A percentile compares a stretch with the other conserved stretches of the same genome.
Conservation (phyloP, 2,113 vertebrate species). For the Vidua chalybeata region DNA sequence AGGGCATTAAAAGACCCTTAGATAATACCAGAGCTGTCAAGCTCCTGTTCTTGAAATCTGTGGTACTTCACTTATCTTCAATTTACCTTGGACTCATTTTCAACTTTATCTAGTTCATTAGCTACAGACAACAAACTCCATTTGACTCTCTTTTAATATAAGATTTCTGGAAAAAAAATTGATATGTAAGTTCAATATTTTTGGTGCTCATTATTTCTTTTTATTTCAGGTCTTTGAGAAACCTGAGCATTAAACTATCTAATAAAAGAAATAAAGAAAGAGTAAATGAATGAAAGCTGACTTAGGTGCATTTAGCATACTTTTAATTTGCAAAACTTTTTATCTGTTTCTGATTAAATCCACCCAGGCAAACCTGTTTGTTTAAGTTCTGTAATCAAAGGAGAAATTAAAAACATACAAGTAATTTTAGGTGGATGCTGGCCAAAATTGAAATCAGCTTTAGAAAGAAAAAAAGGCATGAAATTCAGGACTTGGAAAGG, state of each 20-base stretch:
- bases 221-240: neutral
- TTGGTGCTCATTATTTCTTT: neutral
- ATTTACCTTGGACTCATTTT: neutral
- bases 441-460: slow-evolving; percentile 12
- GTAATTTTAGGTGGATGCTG: neutral
- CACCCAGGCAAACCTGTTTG: neutral
- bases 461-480: neutral
- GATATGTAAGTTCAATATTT: neutral
- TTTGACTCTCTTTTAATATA: neutral
- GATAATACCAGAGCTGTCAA: neutral
- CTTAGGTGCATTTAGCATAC: neutral
- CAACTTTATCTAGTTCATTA: neutral
- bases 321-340: neutral
- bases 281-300: neutral
- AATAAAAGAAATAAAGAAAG: neutral
- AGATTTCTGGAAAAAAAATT: neutral
- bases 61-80: neutral
- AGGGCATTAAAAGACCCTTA: neutral
- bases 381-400: neutral
- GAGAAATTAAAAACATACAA: slow-evolving; percentile 15
- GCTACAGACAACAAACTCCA: neutral
- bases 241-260: neutral
- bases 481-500: neutral
- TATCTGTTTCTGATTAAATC: slow-evolving; percentile 13
- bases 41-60: neutral